Evolutionary conservation across 1,140 invertebrate species (phyloP).

Genomic region (Teleopsis dalmanni): DNA sequence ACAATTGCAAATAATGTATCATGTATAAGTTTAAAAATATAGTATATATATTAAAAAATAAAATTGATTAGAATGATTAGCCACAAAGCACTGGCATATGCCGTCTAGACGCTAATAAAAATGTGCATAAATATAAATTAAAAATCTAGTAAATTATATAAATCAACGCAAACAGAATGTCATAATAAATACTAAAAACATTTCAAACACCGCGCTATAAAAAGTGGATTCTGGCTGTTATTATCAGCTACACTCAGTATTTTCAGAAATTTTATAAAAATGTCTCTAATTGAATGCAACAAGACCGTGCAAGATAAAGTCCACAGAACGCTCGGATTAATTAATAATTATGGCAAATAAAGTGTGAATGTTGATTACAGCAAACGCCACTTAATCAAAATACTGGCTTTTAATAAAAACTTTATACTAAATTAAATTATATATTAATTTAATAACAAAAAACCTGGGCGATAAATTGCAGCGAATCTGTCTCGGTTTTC

Average conservation of each 20-base stretch:
- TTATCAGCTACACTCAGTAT: neutral
- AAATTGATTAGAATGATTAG: constrained; percentile 3
- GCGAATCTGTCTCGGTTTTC: neutral
- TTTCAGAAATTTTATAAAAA: neutral
- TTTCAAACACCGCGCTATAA: neutral
- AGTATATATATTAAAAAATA: neutral
- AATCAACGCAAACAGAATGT: neutral
- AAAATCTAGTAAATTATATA: neutral
- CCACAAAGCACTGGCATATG: constrained; percentile 2
- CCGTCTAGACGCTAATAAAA: constrained; percentile 8
- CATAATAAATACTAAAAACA: neutral
- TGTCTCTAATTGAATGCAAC: neutral
- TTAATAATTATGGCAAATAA: constrained; percentile 20
- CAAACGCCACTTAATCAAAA: neutral
- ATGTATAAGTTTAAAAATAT: neutral
- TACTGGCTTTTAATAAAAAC: neutral
- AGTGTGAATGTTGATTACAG: constrained; percentile 21
- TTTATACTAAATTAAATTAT: constrained; percentile 8
- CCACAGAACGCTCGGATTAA: constrained; percentile 17
- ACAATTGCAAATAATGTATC: neutral
- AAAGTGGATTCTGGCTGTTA: neutral
- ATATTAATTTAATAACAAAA: constrained; percentile 17
- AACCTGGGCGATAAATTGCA: neutral
- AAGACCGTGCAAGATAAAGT: constrained; percentile 2
- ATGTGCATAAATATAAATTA: neutral